phyloP scores from a whole-genome alignment of 92 coral and sea anemone species.

The Phenganax marumi region DNA sequence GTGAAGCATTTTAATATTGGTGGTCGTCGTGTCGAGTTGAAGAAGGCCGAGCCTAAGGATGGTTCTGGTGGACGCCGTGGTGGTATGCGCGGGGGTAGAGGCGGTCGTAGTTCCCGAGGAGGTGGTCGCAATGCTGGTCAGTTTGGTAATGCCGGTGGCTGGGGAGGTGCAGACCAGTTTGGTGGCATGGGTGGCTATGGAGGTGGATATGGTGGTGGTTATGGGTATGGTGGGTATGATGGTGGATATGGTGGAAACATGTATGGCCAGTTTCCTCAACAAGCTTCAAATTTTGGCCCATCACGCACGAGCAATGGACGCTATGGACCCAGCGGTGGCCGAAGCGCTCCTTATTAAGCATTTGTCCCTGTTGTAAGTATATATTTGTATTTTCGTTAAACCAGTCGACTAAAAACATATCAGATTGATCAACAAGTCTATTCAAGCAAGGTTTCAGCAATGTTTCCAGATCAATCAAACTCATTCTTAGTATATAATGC shows the following conservation, averaged over 20 bases:
- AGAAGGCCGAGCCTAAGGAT: slow-evolving; percentile 84
- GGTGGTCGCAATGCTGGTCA: slow-evolving; percentile 33
- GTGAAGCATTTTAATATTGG: slow-evolving; percentile 62
- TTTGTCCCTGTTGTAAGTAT: neutral
- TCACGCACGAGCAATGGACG: slow-evolving; percentile 39
- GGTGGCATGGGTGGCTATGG: slow-evolving; percentile 31
- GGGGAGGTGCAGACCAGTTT: slow-evolving; percentile 51
- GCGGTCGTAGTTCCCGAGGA: slow-evolving; percentile 45
- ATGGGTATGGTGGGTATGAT: slow-evolving; percentile 21
- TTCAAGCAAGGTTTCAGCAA: too few species aligned
- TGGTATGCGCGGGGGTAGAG: slow-evolving; percentile 60
- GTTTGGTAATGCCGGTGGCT: slow-evolving; percentile 39
- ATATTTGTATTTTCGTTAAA: neutral
- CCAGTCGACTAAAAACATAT: neutral
- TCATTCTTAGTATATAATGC: too few species aligned
- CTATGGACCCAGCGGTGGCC: slow-evolving; percentile 59
- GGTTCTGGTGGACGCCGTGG: slow-evolving; percentile 21
- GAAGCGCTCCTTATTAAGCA: slow-evolving; percentile 41
- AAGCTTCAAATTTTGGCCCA: slow-evolving; percentile 79
- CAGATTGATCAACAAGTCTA: too few species aligned
- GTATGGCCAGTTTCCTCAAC: slow-evolving; percentile 64
- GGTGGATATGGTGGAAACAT: slow-evolving; percentile 41
- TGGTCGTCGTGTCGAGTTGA: slow-evolving; percentile 71
- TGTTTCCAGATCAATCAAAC: too few species aligned
- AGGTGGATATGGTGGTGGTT: neutral